Evolutionary conservation across 2,888 invertebrate genomes (phyloP).

Genomic region (Drosophila meridiana): DNA sequence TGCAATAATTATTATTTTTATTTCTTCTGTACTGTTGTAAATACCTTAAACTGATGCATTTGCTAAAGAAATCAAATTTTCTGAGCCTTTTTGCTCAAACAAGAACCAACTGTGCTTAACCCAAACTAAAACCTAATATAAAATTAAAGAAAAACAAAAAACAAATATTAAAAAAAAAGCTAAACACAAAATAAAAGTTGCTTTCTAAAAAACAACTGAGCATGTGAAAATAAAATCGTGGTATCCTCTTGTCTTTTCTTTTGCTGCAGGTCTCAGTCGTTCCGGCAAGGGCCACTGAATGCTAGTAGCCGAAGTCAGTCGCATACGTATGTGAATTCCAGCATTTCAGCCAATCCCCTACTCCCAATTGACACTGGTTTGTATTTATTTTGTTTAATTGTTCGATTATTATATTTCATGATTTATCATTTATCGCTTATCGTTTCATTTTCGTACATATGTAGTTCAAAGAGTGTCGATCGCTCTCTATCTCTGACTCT

Average conservation of each 20-base stretch:
- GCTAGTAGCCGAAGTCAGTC: conserved; percentile 86
- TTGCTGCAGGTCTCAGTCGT: conserved; percentile 95
- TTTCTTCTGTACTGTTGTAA: conserved; percentile 23
- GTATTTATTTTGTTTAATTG: conserved; percentile 84
- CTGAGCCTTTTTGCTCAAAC: conserved; percentile 39
- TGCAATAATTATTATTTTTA: conserved; percentile 9
- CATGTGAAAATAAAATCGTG: conserved; percentile 83
- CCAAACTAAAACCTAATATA: conserved; percentile 23
- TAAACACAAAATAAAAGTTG: conserved; percentile 23
- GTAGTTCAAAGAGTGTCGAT: conserved; percentile 32
- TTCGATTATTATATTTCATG: conserved; percentile 69
- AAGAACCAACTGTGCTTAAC: conserved; percentile 53
- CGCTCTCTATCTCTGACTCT: conserved; percentile 11
- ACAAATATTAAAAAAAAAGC: conserved; percentile 20
- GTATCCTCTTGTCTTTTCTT: conserved; percentile 86
- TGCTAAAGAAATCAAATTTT: conserved; percentile 40
- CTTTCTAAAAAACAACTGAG: conserved; percentile 62
- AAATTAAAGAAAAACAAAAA: conserved; percentile 28
- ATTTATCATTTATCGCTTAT: conserved; percentile 59
- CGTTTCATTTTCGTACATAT: conserved; percentile 40
- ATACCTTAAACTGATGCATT: conserved; percentile 38
- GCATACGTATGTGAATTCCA: conserved; percentile 92
- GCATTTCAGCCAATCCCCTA: conserved; percentile 97
- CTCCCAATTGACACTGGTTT: conserved; percentile 93
- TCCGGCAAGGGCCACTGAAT: conserved; percentile 90